These are phyloP conservation scores for Sander vitreus DNA, from an alignment of 2,113 vertebrate genomes.

Conservation along the genomic window DNA sequence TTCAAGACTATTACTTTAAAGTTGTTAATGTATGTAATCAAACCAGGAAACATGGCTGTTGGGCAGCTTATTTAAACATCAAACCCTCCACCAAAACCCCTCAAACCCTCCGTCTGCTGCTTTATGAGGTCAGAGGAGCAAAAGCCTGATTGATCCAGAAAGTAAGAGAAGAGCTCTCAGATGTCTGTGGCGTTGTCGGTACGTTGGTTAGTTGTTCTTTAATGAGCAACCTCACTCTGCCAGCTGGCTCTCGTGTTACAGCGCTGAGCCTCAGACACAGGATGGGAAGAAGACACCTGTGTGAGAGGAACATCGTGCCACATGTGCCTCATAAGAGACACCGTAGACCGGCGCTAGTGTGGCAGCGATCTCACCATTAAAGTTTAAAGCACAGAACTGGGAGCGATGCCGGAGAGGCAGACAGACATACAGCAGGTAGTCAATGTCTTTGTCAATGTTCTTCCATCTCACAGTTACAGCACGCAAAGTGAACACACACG, in stretches of 20 bases:
- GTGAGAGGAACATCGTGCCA: slow-evolving; percentile 21
- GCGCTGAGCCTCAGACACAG: slow-evolving; percentile 29
- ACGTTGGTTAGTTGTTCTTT: slow-evolving; percentile 66
- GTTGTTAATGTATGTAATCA: too few relatives aligned
- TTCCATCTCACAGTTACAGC: not conserved
- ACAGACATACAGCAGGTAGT: slow-evolving; percentile 5
- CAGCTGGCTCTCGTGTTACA: slow-evolving; percentile 67
- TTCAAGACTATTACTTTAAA: too few relatives aligned
- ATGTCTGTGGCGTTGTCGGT: slow-evolving; percentile 50
- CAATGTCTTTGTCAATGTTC: not conserved
- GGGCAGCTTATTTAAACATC: too few relatives aligned
- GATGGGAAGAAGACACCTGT: slow-evolving; percentile 65
- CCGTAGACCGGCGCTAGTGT: slow-evolving; percentile 30
- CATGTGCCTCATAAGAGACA: slow-evolving; percentile 44
- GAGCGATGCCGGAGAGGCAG: slow-evolving; percentile 21
- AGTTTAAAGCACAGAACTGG: slow-evolving; percentile 63
- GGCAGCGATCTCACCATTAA: slow-evolving; percentile 59
- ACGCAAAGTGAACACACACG: too few relatives aligned
- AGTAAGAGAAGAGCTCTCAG: slow-evolving; percentile 52
- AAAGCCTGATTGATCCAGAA: slow-evolving; percentile 30
- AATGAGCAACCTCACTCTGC: slow-evolving; percentile 60
- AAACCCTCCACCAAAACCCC: not conserved
- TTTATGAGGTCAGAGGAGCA: slow-evolving; percentile 26
- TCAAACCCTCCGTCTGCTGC: not conserved
- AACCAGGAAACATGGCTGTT: too few relatives aligned